Evolutionary conservation across 2,113 vertebrate species (phyloP).

Genomic region (Theristicus caerulescens): DNA sequence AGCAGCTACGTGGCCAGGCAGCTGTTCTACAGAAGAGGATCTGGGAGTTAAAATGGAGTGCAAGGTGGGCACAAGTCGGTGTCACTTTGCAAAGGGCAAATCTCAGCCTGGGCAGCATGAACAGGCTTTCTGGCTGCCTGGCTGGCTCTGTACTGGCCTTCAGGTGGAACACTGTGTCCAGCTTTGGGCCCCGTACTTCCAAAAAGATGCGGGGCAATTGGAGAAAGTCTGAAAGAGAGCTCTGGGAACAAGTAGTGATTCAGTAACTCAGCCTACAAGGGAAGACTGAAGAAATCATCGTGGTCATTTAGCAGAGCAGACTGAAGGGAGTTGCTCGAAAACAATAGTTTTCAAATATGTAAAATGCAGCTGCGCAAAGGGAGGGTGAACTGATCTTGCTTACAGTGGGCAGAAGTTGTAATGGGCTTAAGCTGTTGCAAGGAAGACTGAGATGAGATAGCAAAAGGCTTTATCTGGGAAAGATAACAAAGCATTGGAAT

Average conservation of each 20-base stretch:
- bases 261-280: neutral
- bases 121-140: neutral
- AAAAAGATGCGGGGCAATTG: neutral
- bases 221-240: neutral
- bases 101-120: neutral
- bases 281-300: neutral
- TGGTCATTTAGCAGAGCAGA: neutral
- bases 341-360: neutral
- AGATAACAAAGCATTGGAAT: neutral
- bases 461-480: neutral
- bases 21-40: neutral
- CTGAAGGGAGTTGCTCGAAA: neutral
- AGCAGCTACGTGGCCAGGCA: neutral
- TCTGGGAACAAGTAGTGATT: neutral
- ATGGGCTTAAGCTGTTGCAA: neutral
- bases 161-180: neutral
- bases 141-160: neutral
- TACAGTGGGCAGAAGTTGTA: neutral
- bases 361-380: neutral
- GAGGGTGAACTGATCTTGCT: neutral
- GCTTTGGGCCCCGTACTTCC: neutral
- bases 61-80: neutral
- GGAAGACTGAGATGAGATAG: neutral
- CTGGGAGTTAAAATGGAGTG: neutral
- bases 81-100: neutral